Conservation (phyloP, 2,113 vertebrate genomes). For the Bubalus kerabau region DNA sequence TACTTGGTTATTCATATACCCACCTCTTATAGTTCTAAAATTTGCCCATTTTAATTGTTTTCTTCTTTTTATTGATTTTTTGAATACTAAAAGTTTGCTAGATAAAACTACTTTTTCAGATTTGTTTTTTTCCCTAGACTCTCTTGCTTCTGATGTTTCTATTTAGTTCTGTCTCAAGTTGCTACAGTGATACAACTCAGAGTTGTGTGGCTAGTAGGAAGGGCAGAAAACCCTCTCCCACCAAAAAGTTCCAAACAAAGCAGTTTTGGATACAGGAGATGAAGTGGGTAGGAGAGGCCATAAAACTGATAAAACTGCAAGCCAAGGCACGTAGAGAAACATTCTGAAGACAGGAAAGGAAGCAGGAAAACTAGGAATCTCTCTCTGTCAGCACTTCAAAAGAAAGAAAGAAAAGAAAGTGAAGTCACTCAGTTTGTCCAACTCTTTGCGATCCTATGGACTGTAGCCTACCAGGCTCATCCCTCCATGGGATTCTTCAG, state of each 20-base stretch:
- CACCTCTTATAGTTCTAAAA: background rate
- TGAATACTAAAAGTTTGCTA: background rate
- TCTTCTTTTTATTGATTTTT: background rate
- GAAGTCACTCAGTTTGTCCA: background rate
- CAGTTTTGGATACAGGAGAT: rapidly evolving
- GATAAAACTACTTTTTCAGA: background rate
- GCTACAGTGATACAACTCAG: rapidly evolving
- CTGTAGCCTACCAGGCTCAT: background rate
- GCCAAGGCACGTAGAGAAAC: background rate
- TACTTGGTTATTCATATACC: background rate
- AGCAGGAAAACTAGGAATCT: background rate
- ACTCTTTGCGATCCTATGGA: background rate
- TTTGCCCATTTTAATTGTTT: background rate
- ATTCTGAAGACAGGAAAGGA: background rate
- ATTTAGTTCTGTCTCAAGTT: background rate
- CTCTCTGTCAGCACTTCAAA: too few relatives aligned
- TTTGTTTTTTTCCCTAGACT: background rate
- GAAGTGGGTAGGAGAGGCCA: rapidly evolving
- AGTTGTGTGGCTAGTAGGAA: background rate
- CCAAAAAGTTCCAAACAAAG: too few relatives aligned
- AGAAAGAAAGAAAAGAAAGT: background rate
- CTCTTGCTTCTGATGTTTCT: background rate
- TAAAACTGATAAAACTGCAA: background rate
- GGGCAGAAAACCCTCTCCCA: too few relatives aligned
- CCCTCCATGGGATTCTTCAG: background rate